phyloP scores from a whole-genome alignment of 2,797 vertebrate species.

The Poecilia gillii region DNA sequence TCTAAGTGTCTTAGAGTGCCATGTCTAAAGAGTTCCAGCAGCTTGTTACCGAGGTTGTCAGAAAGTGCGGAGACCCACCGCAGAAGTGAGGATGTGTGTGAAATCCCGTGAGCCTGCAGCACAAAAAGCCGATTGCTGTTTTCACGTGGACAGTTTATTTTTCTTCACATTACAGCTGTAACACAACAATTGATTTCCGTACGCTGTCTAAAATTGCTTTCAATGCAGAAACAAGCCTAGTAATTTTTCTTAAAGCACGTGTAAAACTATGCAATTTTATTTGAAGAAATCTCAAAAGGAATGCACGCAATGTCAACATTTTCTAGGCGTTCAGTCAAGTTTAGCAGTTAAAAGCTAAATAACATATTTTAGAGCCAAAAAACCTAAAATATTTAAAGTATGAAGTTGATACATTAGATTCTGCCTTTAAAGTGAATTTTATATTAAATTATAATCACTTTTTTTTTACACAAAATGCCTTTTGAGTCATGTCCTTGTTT shows the following conservation, averaged over 20 bases:
- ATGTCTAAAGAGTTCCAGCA: constrained; percentile 73
- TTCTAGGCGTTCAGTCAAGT: neutral
- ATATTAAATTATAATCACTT: neutral
- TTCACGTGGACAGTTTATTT: constrained; percentile 16
- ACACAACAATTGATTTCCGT: constrained; percentile 8
- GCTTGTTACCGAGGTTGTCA: constrained; percentile 76
- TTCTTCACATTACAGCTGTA: constrained; percentile 8
- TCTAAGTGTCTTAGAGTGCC: constrained; percentile 67
- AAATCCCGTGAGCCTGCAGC: constrained; percentile 65
- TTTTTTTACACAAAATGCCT: neutral
- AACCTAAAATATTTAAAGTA: neutral
- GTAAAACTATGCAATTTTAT: neutral
- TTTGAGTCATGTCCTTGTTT: neutral
- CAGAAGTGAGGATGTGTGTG: constrained; percentile 75
- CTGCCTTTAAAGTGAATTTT: neutral
- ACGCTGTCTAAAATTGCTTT: neutral
- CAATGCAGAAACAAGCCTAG: neutral
- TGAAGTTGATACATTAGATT: neutral
- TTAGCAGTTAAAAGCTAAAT: neutral
- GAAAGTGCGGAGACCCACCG: constrained; percentile 69
- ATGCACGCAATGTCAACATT: neutral
- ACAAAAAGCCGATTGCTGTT: constrained; percentile 50
- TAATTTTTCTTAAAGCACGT: neutral
- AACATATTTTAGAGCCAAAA: neutral
- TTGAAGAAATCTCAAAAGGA: neutral